Conservation (phyloP, 2,113 vertebrate genomes). For the Cacatua alba region DNA sequence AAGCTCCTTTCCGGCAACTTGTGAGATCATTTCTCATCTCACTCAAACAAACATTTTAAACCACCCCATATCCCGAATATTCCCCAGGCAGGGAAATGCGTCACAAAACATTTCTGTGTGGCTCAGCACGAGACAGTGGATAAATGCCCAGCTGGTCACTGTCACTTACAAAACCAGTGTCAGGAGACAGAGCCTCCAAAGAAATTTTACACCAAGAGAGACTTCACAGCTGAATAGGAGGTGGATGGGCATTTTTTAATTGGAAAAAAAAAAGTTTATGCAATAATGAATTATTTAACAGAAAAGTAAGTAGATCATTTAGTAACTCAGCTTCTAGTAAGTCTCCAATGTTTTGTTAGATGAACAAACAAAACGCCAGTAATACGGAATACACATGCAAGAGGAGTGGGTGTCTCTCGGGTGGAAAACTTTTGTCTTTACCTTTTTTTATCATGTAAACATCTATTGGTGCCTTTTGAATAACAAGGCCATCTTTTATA, state of each 20-base stretch:
- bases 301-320: not conserved
- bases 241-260: not conserved
- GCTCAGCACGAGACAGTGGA: too few species aligned
- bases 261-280: not conserved
- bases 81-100: rapidly evolving
- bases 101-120: not conserved
- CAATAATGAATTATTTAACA: not conserved
- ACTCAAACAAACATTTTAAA: conserved; percentile 10
- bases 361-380: not conserved
- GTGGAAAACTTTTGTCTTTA: not conserved
- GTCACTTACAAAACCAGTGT: not conserved
- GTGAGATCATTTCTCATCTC: not conserved
- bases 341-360: not conserved
- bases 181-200: not conserved
- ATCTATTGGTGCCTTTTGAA: not conserved
- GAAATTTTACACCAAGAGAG: not conserved
- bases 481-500: not conserved
- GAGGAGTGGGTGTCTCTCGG: not conserved
- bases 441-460: not conserved
- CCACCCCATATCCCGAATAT: not conserved
- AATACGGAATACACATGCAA: not conserved
- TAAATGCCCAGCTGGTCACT: not conserved
- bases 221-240: not conserved
- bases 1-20: not conserved
- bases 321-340: not conserved